These are phyloP conservation scores for Ptilonorhynchus violaceus DNA, from an alignment of 2,113 vertebrate genomes.

Conservation along the genomic window DNA sequence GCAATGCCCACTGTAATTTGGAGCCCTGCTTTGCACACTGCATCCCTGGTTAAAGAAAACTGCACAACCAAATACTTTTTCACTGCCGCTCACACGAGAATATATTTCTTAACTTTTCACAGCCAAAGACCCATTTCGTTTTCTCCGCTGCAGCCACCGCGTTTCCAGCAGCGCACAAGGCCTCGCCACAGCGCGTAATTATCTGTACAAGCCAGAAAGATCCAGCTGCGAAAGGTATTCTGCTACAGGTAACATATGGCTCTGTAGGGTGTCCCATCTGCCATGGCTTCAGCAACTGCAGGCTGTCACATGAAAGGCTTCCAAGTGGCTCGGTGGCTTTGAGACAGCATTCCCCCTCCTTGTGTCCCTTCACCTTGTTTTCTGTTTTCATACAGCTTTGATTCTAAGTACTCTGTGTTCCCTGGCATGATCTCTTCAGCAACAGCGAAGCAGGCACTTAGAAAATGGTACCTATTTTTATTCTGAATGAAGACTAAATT, in stretches of 20 bases:
- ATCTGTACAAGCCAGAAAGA: background rate
- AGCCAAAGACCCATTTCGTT: background rate
- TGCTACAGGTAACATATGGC: background rate
- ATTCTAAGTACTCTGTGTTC: background rate
- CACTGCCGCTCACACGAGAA: background rate
- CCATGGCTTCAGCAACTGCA: background rate
- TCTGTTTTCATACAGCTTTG: background rate
- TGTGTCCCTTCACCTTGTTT: background rate
- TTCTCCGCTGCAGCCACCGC: background rate
- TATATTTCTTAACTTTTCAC: background rate
- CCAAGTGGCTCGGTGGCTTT: background rate
- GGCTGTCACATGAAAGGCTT: conserved; percentile 8
- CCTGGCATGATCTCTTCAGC: background rate
- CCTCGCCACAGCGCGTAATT: background rate
- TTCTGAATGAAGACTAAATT: background rate
- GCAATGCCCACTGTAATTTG: background rate
- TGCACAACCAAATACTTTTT: background rate
- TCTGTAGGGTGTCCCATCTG: background rate
- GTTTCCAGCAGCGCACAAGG: background rate
- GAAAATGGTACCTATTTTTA: background rate
- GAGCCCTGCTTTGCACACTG: background rate
- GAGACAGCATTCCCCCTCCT: background rate
- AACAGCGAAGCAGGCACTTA: background rate
- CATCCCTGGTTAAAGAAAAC: background rate
- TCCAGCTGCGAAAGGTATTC: background rate